These are phyloP conservation scores for Tribolium castaneum DNA, from an alignment of 1,140 invertebrate species.

Conservation along the genomic window DNA sequence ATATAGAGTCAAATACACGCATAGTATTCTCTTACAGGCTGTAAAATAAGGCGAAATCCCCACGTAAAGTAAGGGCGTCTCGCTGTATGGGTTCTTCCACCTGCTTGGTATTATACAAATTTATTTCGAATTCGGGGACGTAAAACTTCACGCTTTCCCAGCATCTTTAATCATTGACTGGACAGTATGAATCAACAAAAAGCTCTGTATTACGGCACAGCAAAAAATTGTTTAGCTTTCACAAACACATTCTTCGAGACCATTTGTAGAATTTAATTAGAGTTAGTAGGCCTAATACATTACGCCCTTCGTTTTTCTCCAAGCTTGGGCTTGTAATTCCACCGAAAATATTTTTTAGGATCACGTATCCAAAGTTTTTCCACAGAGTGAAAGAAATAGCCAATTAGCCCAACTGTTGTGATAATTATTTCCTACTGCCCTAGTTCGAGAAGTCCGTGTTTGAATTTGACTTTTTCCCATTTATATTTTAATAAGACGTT, in stretches of 20 bases:
- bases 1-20: conserved; percentile 3
- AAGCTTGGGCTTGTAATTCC: background rate
- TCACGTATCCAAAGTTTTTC: too few species aligned
- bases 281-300: conserved; percentile 11
- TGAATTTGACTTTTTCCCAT: conserved; percentile 8
- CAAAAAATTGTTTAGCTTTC: conserved; percentile 33
- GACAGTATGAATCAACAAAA: conserved; percentile 10
- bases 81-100: background rate
- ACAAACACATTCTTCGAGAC: conserved; percentile 21
- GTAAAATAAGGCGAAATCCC: conserved; percentile 9
- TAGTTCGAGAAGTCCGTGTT: too few species aligned
- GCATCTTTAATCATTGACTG: conserved; percentile 4
- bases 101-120: conserved; percentile 13
- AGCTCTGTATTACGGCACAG: background rate
- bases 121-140: conserved; percentile 13
- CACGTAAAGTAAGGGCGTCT: background rate
- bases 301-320: background rate
- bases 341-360: background rate
- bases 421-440: too few species aligned
- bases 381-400: too few species aligned
- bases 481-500: conserved; percentile 3
- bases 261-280: conserved; percentile 29
- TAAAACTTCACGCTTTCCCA: conserved; percentile 10
- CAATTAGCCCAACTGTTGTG: too few species aligned
- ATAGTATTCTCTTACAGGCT: conserved; percentile 11